A percentile compares a stretch with the other conserved stretches of the same genome.
phyloP scores from a whole-genome alignment of 2,797 vertebrate species.

The Falco biarmicus region DNA sequence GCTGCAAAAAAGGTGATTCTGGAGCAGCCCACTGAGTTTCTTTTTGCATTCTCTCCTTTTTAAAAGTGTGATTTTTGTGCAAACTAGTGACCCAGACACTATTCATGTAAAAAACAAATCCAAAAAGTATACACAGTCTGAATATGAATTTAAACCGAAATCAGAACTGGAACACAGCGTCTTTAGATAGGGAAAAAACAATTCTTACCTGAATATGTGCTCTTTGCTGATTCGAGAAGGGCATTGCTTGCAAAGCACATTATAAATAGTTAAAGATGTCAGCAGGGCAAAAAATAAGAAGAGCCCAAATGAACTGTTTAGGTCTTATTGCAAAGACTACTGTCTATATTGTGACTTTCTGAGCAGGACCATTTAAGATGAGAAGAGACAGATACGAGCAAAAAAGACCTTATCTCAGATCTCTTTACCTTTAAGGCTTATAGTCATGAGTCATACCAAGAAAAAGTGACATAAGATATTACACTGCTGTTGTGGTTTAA shows the following conservation, averaged over 20 bases:
- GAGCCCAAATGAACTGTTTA: neutral
- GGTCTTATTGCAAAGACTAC: neutral
- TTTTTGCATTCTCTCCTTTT: neutral
- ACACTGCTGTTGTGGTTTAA: too few species aligned
- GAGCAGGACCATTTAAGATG: neutral
- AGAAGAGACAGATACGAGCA: neutral
- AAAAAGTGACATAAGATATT: neutral
- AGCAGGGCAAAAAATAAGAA: neutral
- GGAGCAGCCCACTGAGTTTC: neutral
- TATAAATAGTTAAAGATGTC: neutral
- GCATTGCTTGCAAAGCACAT: neutral
- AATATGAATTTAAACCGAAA: neutral
- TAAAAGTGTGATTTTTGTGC: conserved; percentile 9
- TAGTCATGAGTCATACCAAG: neutral
- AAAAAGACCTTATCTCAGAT: neutral
- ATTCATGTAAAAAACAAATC: neutral
- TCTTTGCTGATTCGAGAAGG: neutral
- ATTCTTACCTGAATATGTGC: neutral
- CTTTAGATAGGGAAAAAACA: neutral
- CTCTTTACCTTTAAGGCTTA: neutral
- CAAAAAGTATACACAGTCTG: neutral
- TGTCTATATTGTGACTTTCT: neutral
- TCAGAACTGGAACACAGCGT: neutral
- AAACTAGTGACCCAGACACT: neutral
- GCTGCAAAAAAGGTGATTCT: neutral